Evolutionary conservation across 1,140 invertebrate genomes (phyloP).

Genomic region (Mercenaria mercenaria): DNA sequence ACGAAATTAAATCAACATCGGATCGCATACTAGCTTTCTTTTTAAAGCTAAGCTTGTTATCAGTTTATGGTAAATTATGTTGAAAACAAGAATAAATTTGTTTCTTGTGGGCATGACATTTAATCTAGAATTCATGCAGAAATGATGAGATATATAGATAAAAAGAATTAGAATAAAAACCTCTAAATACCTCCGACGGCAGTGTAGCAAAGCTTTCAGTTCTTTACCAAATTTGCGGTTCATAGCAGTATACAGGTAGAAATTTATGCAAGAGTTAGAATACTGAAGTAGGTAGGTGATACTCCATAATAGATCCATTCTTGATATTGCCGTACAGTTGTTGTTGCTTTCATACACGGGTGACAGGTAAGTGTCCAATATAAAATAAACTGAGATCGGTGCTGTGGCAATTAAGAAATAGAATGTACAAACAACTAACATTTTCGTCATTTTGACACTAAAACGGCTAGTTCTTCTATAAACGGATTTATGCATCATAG

Average conservation of each 20-base stretch:
- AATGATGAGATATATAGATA: too few species aligned
- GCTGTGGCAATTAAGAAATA: conserved; percentile 77
- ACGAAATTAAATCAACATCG: too few species aligned
- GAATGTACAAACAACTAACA: conserved; percentile 72
- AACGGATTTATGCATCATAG: conserved; percentile 40
- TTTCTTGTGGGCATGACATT: too few species aligned
- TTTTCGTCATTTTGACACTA: conserved; percentile 70
- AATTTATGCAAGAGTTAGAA: conserved; percentile 94
- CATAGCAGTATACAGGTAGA: conserved; percentile 92
- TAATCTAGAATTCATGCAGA: too few species aligned
- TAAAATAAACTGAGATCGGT: conserved; percentile 75
- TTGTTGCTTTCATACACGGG: conserved; percentile 1
- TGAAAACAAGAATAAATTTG: too few species aligned
- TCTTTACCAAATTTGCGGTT: conserved; percentile 92
- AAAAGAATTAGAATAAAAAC: too few species aligned
- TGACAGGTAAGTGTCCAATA: conserved; percentile 69
- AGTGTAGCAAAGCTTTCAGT: conserved; percentile 42
- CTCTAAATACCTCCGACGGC: conserved; percentile 32
- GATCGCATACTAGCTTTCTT: too few species aligned
- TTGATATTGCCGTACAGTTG: neutral
- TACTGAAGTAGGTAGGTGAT: conserved; percentile 89
- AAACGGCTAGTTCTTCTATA: conserved; percentile 24
- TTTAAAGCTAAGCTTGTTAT: too few species aligned
- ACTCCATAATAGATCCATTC: conserved; percentile 87
- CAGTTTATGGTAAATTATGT: too few species aligned